Evolutionary conservation across 2,113 vertebrate genomes (phyloP).

Genomic region (Morphnarchus princeps): DNA sequence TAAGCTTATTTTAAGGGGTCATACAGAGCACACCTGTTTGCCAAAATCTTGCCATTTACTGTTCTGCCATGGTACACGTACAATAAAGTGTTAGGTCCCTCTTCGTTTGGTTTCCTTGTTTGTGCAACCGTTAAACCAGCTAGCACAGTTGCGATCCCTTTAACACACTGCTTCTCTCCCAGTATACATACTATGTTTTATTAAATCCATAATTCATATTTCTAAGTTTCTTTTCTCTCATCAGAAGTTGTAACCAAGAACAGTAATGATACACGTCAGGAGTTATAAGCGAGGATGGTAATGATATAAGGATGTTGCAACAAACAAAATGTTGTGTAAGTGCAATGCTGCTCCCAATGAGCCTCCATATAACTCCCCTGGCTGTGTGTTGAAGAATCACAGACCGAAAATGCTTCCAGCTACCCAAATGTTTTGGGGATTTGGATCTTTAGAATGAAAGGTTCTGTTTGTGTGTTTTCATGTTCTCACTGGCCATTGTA

Average conservation of each 20-base stretch:
- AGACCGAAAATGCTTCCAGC: neutral
- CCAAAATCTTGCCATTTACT: neutral
- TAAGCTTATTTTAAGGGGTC: neutral
- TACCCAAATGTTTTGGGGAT: constrained; percentile 5
- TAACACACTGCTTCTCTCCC: neutral
- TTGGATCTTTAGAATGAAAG: constrained; percentile 13
- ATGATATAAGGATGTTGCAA: constrained; percentile 19
- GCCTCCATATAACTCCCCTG: neutral
- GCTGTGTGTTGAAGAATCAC: neutral
- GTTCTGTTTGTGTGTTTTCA: neutral
- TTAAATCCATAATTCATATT: constrained; percentile 51
- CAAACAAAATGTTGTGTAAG: neutral
- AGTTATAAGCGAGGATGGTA: neutral
- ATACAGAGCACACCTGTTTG: neutral
- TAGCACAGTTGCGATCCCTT: neutral
- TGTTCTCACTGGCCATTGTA: neutral
- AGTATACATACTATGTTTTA: neutral
- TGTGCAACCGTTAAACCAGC: neutral
- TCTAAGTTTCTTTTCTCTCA: neutral
- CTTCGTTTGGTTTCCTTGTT: neutral
- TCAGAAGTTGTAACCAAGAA: constrained; percentile 26
- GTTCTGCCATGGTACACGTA: neutral
- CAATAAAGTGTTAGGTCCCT: neutral
- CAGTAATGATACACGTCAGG: constrained; percentile 31
- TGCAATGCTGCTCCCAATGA: neutral